Evolutionary conservation across 2,888 invertebrate species (phyloP).

Genomic region (Julus scanicus): DNA sequence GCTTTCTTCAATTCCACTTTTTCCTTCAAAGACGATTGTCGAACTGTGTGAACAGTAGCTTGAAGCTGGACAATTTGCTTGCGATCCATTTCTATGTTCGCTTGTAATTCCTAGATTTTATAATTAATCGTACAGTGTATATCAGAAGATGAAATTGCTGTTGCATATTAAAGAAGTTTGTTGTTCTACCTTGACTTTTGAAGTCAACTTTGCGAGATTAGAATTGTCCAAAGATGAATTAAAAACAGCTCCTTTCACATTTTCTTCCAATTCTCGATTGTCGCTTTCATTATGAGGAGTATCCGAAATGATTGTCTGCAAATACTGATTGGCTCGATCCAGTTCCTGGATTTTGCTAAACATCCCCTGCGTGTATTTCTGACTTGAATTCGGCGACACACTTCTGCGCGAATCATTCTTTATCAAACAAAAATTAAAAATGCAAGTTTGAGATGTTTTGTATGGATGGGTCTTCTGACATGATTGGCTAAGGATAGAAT

Average conservation of each 20-base stretch:
- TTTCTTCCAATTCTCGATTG: background rate
- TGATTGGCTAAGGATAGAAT: background rate
- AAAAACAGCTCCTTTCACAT: background rate
- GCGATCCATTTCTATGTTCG: background rate
- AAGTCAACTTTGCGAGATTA: background rate
- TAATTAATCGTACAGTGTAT: background rate
- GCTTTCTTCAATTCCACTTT: constrained; percentile 9
- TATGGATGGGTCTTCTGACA: background rate
- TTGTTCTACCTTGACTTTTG: background rate
- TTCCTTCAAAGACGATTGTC: background rate
- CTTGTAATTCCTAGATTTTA: background rate
- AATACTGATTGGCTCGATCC: constrained; percentile 24
- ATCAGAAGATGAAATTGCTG: background rate
- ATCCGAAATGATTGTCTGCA: background rate
- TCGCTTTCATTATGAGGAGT: background rate
- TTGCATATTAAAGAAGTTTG: no score
- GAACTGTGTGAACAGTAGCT: background rate
- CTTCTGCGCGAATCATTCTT: background rate
- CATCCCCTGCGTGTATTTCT: background rate
- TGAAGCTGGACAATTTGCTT: background rate
- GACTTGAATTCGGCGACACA: background rate
- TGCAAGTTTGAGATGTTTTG: no score
- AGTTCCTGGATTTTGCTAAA: constrained; percentile 32
- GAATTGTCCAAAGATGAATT: background rate
- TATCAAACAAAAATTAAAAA: background rate